Base-by-base conservation (phyloP, 2,797 vertebrate species). In the Dendrocincla fuliginosa region DNA sequence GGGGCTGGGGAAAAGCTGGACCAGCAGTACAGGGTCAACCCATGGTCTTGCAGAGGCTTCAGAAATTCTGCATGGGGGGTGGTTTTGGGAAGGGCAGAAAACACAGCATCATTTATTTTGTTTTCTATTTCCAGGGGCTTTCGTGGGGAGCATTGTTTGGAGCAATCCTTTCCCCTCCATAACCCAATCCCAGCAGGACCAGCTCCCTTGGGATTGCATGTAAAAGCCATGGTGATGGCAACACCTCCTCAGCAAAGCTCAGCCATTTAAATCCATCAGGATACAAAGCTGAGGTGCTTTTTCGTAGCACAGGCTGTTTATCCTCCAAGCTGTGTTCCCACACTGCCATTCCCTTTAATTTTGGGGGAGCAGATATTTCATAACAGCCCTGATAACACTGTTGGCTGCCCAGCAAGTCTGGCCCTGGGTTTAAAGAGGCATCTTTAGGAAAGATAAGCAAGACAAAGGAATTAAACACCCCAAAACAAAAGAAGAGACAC, bases 41-140 rank as follows among this genome's bases (percentile, higher is more conserved):
- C 30, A 56, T 3, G 5, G 39, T 24, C 16, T 35, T 37, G 42
- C 13, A 3, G 35, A 6, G 2, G 41, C 25, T 84, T 73, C 11
- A 3, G 57, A 32, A 64, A 20, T 6, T 33, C 33, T 8, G 19
- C 44, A 24, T 3, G 0, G 10, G 46, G 32, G 39, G 32, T n/a
- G 44, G 56, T 12, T 59, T 69, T 5, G 17, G 41, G 47, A 90
- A 50, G 20, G 41, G 13, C 6, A 25, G 55, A 52, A 22, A 84
- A 17, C 18, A 7, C 6, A 4, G 22, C 0, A 0, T 14, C 5
- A 0, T 28, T n/a, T 75, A 19, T 64, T 67, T 67, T 32, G 5
- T 25, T 78, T 67, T 64, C 32, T 28, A 0, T 24, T 87, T 44
- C 37, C 47, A 52, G 19, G 27, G 4, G 2, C 1, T 74, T 56